Conservation (phyloP, 2,113 vertebrate genomes). For the Octodon degus region DNA sequence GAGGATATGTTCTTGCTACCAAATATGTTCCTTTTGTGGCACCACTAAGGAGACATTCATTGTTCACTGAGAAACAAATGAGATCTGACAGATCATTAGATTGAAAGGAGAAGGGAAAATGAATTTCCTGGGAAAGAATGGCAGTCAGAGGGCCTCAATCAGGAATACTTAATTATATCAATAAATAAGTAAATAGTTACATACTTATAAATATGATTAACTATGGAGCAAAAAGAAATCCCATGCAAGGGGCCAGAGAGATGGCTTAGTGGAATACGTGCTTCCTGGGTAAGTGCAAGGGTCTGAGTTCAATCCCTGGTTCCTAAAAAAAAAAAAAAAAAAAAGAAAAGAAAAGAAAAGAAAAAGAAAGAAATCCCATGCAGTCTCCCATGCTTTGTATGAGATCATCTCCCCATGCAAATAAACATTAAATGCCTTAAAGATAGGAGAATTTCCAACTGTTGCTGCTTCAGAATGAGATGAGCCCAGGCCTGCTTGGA, state of each 20-base stretch:
- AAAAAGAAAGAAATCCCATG: background rate
- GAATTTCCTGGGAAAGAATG: constrained; percentile 42
- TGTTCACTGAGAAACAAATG: constrained; percentile 21
- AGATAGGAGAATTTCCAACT: constrained; percentile 4
- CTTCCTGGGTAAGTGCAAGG: too few relatives aligned
- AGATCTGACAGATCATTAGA: constrained; percentile 20
- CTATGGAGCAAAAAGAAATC: constrained; percentile 24
- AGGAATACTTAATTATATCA: background rate
- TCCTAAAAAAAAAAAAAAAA: too few relatives aligned
- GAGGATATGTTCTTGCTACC: background rate
- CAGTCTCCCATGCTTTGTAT: constrained; percentile 8
- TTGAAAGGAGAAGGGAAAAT: background rate
- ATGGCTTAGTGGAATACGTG: too few relatives aligned
- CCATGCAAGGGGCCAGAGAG: background rate
- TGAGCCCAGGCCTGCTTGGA: background rate
- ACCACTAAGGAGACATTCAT: constrained; percentile 42
- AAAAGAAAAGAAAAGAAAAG: too few relatives aligned
- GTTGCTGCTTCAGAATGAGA: constrained; percentile 28
- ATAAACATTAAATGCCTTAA: background rate
- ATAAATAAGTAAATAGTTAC: background rate
- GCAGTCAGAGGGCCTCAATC: background rate
- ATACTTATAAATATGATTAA: background rate
- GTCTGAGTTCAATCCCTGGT: too few relatives aligned
- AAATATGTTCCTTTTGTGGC: constrained; percentile 28
- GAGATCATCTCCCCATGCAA: constrained; percentile 33